Evolutionary conservation across 2,888 invertebrate genomes (phyloP).

Genomic region (Microchrysa polita): DNA sequence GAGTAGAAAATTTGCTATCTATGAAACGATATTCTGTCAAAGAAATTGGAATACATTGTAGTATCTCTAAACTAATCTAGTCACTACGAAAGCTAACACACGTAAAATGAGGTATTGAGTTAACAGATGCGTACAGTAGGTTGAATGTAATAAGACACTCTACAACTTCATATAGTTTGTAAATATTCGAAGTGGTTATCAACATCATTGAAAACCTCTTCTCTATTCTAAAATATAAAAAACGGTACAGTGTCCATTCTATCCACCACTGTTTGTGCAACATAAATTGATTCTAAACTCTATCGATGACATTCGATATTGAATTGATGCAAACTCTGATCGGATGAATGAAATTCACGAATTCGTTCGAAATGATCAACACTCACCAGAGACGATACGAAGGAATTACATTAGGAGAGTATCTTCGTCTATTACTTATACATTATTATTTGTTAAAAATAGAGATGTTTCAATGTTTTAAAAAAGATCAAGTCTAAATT

Average conservation of each 20-base stretch:
- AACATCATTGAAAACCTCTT: no score
- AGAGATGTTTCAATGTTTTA: conserved; percentile 35
- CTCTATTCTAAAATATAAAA: no score
- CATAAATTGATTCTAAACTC: conserved; percentile 15
- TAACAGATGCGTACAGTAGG: no score
- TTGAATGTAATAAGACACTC: no score
- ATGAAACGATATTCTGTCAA: no score
- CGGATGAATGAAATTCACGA: conserved; percentile 31
- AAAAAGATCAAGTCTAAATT: conserved; percentile 56
- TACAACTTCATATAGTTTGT: no score
- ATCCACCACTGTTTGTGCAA: no score
- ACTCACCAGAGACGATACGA: conserved; percentile 38
- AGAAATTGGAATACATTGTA: no score
- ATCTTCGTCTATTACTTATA: neutral
- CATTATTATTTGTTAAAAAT: conserved; percentile 25
- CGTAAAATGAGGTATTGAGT: neutral
- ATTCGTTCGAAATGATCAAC: conserved; percentile 39
- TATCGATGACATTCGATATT: neutral
- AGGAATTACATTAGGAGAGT: conserved; percentile 1
- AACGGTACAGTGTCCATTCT: no score
- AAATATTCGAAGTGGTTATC: no score
- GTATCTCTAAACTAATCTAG: conserved; percentile 6
- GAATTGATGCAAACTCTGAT: conserved; percentile 5
- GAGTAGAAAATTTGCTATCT: no score
- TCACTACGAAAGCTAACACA: conserved; percentile 12